A percentile compares a stretch with the other conserved stretches of the same genome.
phyloP scores from a whole-genome alignment of 1,140 invertebrate genomes.

The Achroia grisella region DNA sequence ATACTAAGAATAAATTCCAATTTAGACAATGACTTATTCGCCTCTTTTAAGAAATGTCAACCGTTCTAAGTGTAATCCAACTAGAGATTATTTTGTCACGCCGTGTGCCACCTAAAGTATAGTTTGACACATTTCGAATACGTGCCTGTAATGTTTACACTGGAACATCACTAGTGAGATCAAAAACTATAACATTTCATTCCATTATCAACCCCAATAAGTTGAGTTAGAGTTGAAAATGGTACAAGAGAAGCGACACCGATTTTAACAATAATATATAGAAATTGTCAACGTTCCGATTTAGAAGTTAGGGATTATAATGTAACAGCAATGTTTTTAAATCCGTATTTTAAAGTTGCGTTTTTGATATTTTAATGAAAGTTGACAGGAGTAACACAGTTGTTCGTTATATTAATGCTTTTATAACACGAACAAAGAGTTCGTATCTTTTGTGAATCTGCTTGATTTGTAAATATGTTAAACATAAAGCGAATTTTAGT shows the following conservation, averaged over 20 bases:
- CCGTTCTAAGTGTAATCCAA: conserved; percentile 12
- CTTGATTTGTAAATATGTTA: conserved; percentile 16
- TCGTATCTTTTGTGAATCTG: conserved; percentile 4
- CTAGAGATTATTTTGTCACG: conserved; percentile 48
- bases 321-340: no score
- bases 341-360: no score
- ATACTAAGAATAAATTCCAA: conserved; percentile 30
- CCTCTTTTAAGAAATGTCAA: conserved; percentile 25
- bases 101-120: conserved; percentile 32
- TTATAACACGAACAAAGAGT: no score
- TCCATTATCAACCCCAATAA: no score
- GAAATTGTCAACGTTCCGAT: neutral
- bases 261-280: no score
- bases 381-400: no score
- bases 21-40: conserved; percentile 33
- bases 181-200: neutral
- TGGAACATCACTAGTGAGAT: conserved; percentile 22
- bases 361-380: no score
- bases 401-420: no score
- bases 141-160: conserved; percentile 30
- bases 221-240: no score
- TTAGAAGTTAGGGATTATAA: neutral
- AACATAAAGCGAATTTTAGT: no score
- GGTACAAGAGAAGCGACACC: no score
- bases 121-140: conserved; percentile 45